Base-by-base conservation (phyloP, 2,113 vertebrate species). In the Rallus limicola region DNA sequence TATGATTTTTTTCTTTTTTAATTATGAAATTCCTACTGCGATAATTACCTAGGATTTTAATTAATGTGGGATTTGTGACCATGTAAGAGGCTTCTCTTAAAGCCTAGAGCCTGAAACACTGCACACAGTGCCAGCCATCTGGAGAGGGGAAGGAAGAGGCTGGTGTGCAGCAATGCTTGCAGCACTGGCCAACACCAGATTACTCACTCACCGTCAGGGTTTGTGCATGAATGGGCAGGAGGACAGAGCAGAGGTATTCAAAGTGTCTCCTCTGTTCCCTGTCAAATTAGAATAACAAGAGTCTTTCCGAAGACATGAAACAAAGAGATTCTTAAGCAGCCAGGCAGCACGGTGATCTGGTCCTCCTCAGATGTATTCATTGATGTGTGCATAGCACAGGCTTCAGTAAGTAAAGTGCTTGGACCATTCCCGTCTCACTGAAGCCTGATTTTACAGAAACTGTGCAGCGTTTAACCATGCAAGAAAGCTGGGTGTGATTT, bases 71-170 rank as follows among this genome's bases (percentile, higher is more conserved):
- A 36, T 69, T 85, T 90, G 52, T 81, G 52, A 83, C 75, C 20
- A 13, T 8, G 31, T 63, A 55, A 20, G 16, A 64, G 82, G 33
- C 42, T 86, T 90, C 28, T 56, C 19, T 24, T n/a, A 15, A 38
- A 69, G 53, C 33, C 3, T 44, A 55, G 28, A 25, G 33, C 25
- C 28, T 63, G 74, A 44, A 64, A 48, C 13, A 4, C 17, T 15
- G 8, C 0, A 0, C 40, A 3, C 0, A 8, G 34, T 82, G 62
- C 67, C 4, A 13, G n/a, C n/a, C 18, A 2, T 44, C n/a, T 82
- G 59, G 13, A 82, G 48, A 34, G 20, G 52, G 33, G 56, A 60
- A 21, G 52, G 50, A 56, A 11, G 81, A 53, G 46, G 34, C 20
- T 53, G 46, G 23, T 38, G 64, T 44, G 60, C 55, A 44, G 2